A percentile compares a stretch with the other conserved stretches of the same genome.
phyloP scores from a whole-genome alignment of 1,140 invertebrate genomes.

The Anoplophora glabripennis region DNA sequence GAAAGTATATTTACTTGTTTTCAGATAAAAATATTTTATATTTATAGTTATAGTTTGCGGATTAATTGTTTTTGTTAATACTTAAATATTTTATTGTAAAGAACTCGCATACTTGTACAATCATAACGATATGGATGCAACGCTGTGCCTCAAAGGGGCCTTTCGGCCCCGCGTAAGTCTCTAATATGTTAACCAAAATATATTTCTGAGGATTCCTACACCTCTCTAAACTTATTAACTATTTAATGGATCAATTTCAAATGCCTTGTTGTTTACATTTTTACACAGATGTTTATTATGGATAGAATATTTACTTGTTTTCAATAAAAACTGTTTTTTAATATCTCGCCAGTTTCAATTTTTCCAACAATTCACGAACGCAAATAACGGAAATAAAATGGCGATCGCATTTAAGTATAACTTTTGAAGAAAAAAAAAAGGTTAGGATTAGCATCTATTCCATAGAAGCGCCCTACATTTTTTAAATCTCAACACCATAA shows the following conservation, averaged over 20 bases:
- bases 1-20: slow-evolving; percentile 36
- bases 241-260: background rate
- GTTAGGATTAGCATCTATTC: too few relatives aligned
- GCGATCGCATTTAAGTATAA: background rate
- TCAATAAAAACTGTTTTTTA: slow-evolving; percentile 28
- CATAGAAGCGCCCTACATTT: too few relatives aligned
- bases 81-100: slow-evolving; percentile 8
- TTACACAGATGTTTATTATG: slow-evolving; percentile 3
- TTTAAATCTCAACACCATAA: too few relatives aligned
- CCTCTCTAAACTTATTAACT: slow-evolving; percentile 3
- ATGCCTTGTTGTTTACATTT: slow-evolving; percentile 11
- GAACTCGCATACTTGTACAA: background rate
- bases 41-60: slow-evolving; percentile 12
- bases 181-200: slow-evolving; percentile 6
- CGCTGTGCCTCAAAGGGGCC: background rate
- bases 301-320: slow-evolving; percentile 22
- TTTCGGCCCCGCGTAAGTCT: background rate
- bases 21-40: slow-evolving; percentile 27
- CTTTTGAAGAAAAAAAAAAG: background rate
- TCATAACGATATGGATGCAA: too few relatives aligned
- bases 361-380: too few relatives aligned
- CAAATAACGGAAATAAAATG: too few relatives aligned
- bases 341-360: background rate
- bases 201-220: background rate
- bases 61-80: background rate